These are phyloP conservation scores for Caerostris darwini DNA, from an alignment of 1,140 invertebrate species.

Conservation along the genomic window DNA sequence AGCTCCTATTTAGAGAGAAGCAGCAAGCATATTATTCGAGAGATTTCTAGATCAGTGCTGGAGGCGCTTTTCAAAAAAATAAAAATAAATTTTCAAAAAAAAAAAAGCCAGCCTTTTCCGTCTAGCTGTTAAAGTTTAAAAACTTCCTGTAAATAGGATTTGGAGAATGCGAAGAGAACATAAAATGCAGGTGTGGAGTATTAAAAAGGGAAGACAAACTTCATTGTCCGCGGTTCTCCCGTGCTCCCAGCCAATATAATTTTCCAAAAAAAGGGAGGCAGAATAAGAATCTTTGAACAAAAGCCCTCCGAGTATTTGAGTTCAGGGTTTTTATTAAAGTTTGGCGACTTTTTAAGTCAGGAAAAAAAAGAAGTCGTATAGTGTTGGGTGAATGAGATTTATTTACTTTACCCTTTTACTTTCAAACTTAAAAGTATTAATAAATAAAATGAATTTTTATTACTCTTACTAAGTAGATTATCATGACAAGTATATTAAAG, in stretches of 20 bases:
- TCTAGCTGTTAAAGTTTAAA: slow-evolving; percentile 48
- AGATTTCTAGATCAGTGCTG: neutral
- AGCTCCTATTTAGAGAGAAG: neutral
- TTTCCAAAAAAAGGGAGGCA: neutral
- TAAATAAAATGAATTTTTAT: neutral
- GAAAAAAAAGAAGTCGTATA: neutral
- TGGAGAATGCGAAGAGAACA: slow-evolving; percentile 2
- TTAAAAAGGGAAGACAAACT: neutral
- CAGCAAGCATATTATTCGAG: neutral
- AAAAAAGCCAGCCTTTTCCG: neutral
- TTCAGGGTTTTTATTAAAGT: slow-evolving; percentile 24
- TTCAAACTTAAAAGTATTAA: neutral
- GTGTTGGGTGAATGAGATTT: neutral
- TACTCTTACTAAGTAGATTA: neutral
- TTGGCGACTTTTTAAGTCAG: neutral
- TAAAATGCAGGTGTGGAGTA: neutral
- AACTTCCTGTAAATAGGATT: slow-evolving; percentile 62
- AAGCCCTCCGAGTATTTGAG: slow-evolving; percentile 18
- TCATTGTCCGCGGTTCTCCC: neutral
- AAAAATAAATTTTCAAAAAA: neutral
- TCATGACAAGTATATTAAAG: neutral
- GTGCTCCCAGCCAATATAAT: neutral
- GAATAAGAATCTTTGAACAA: slow-evolving; percentile 17
- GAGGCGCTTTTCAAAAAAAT: slow-evolving; percentile 31
- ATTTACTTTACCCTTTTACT: neutral